A percentile compares a stretch with the other conserved stretches of the same genome.
These are phyloP conservation scores for Sabatieria punctata DNA, from an alignment of 2,888 invertebrate species.

Conservation along the genomic window DNA sequence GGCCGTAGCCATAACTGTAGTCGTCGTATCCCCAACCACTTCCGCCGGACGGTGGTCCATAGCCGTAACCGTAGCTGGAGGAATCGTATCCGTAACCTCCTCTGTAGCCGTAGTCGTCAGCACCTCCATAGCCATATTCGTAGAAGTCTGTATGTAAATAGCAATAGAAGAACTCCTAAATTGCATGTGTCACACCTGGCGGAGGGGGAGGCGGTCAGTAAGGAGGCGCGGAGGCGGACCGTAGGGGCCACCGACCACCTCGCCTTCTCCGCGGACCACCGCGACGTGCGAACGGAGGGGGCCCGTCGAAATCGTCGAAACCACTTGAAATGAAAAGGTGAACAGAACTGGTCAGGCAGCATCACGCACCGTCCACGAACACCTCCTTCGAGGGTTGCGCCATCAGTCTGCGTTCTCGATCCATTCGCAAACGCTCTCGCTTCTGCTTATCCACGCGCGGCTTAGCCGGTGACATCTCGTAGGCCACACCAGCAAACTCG, in stretches of 20 bases:
- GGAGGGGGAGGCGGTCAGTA: neutral
- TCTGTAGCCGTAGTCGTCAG: too few relatives aligned
- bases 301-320: neutral
- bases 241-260: neutral
- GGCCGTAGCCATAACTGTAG: constrained; percentile 5
- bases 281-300: too few relatives aligned
- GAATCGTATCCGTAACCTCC: neutral
- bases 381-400: too few relatives aligned
- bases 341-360: too few relatives aligned
- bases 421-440: constrained; percentile 11
- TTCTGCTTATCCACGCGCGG: constrained; percentile 98
- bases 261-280: constrained; percentile 1
- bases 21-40: constrained; percentile 10
- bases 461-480: constrained; percentile 93
- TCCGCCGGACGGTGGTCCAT: too few relatives aligned
- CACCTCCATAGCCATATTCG: too few relatives aligned
- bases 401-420: neutral
- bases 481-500: constrained; percentile 62
- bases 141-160: neutral
- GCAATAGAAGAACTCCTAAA: neutral
- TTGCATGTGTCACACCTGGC: neutral
- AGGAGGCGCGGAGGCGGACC: too few relatives aligned
- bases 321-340: neutral
- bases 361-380: too few relatives aligned
- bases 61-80: constrained; percentile 4